A percentile compares a stretch with the other conserved stretches of the same genome.
These are phyloP conservation scores for Nomada flava DNA, from an alignment of 2,888 invertebrate genomes.

Conservation along the genomic window DNA sequence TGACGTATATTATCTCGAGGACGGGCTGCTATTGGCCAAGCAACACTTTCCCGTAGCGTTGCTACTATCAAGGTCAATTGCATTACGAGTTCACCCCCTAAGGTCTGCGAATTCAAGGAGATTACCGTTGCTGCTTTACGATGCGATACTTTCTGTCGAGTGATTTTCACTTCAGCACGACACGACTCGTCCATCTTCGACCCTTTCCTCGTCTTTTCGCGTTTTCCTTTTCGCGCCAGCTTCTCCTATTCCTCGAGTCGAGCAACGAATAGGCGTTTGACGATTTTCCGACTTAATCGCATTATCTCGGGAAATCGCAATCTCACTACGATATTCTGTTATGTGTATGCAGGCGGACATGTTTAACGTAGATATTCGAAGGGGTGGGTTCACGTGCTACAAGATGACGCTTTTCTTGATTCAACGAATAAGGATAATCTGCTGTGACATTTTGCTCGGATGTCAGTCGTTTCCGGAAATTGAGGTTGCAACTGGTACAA, in stretches of 20 bases:
- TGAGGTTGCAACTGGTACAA: neutral
- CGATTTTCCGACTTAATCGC: constrained; percentile 61
- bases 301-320: constrained; percentile 29
- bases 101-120: constrained; percentile 48
- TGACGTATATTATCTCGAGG: neutral
- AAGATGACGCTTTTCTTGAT: neutral
- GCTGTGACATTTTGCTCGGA: neutral
- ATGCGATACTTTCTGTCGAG: constrained; percentile 48
- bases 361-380: no score
- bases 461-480: neutral
- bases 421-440: no score
- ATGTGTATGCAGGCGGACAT: neutral
- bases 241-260: constrained; percentile 17
- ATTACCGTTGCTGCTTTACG: constrained; percentile 51
- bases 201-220: constrained; percentile 21
- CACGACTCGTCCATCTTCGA: constrained; percentile 64
- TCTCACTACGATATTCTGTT: neutral
- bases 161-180: constrained; percentile 42
- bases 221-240: constrained; percentile 9
- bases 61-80: constrained; percentile 50
- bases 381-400: no score
- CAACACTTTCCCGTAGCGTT: constrained; percentile 24
- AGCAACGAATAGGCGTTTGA: constrained; percentile 13
- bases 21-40: constrained; percentile 14
- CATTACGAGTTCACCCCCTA: constrained; percentile 51